A percentile compares a stretch with the other conserved stretches of the same genome.
phyloP scores from a whole-genome alignment of 2,113 vertebrate genomes.

The Myiopsitta monachus region DNA sequence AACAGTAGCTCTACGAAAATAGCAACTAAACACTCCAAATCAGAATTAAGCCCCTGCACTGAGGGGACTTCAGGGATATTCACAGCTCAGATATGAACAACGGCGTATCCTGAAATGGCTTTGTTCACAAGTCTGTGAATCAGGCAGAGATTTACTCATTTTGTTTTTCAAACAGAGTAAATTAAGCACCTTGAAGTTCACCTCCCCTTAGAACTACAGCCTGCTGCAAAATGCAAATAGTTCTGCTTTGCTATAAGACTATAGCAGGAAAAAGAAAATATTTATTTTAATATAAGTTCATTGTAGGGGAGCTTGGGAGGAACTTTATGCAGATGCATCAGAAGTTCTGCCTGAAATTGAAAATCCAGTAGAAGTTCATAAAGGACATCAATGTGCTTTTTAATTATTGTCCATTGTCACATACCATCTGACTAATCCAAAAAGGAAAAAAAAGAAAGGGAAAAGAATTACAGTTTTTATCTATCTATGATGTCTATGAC shows the following conservation, averaged over 20 bases:
- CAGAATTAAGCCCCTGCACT: not conserved
- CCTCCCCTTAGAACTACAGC: not conserved
- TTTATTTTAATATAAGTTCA: not conserved
- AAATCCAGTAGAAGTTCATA: not conserved
- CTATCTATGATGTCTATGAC: not conserved
- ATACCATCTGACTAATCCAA: not conserved
- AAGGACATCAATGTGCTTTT: not conserved
- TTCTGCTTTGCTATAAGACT: not conserved
- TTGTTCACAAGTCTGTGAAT: not conserved
- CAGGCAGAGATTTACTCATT: not conserved
- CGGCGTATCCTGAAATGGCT: not conserved
- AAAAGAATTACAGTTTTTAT: not conserved
- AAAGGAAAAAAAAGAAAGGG: not conserved
- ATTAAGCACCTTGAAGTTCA: not conserved
- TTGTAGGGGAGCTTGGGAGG: not conserved
- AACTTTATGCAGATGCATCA: not conserved
- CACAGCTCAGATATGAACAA: not conserved
- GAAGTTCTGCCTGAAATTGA: not conserved
- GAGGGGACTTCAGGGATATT: not conserved
- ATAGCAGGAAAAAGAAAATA: not conserved
- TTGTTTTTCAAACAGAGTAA: not conserved
- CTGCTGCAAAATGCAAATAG: not conserved
- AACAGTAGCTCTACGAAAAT: not conserved
- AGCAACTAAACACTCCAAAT: not conserved
- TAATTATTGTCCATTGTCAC: not conserved